Percentiles rank a stretch among this genome's conserved stretches.
phyloP scores from a whole-genome alignment of 2,888 invertebrate species.

The Platynereis dumerilii region DNA sequence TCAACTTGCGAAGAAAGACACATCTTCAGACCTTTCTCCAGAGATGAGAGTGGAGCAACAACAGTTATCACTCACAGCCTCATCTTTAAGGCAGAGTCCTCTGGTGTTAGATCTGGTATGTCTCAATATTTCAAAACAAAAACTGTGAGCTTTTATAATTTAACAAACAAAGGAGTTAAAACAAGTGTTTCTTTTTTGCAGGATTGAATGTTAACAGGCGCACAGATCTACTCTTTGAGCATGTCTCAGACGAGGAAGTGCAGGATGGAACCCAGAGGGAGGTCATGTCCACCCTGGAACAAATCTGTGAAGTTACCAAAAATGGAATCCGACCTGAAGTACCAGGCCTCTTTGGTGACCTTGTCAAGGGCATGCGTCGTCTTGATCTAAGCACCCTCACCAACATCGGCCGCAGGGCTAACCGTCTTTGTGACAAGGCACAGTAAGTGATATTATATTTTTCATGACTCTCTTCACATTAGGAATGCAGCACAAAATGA shows the following conservation, averaged over 20 bases:
- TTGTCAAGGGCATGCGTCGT: slow-evolving; percentile 62
- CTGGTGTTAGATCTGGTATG: neutral
- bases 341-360: slow-evolving; percentile 64
- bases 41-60: slow-evolving; percentile 63
- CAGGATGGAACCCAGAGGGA: slow-evolving; percentile 26
- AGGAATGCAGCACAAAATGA: too few species aligned
- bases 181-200: too few species aligned
- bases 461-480: too few species aligned
- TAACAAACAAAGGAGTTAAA: too few species aligned
- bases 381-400: slow-evolving; percentile 57
- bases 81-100: slow-evolving; percentile 40
- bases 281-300: slow-evolving; percentile 41
- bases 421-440: slow-evolving; percentile 28
- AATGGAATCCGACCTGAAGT: slow-evolving; percentile 62
- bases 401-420: slow-evolving; percentile 36
- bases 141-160: too few species aligned
- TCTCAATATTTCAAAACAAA: too few species aligned
- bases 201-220: neutral
- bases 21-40: slow-evolving; percentile 76
- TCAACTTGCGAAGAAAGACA: slow-evolving; percentile 75
- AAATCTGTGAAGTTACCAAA: slow-evolving; percentile 52
- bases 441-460: slow-evolving; percentile 25
- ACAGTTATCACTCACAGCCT: slow-evolving; percentile 62
- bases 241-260: slow-evolving; percentile 8
- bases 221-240: slow-evolving; percentile 3